Percentiles rank a stretch among this genome's conserved stretches.
phyloP scores from a whole-genome alignment of 1,140 invertebrate species.

The Leucophenga varia region DNA sequence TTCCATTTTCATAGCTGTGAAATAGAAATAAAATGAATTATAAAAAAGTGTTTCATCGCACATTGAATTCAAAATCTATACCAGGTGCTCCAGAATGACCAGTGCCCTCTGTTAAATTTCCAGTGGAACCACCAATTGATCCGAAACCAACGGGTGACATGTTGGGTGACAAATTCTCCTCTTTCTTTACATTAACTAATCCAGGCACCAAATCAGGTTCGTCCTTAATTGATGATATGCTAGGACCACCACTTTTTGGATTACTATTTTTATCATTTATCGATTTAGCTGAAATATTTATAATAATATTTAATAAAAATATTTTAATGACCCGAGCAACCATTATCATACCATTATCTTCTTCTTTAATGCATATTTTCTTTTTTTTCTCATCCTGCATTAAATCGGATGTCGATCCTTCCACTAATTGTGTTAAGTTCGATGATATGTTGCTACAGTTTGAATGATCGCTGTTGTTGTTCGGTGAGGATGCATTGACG shows the following conservation, averaged over 20 bases:
- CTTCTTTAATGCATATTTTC: slow-evolving; percentile 26
- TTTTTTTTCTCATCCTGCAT: slow-evolving; percentile 33
- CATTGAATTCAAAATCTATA: slow-evolving; percentile 3
- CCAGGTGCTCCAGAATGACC: slow-evolving; percentile 24
- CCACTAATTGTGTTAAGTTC: slow-evolving; percentile 6
- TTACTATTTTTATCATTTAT: neutral
- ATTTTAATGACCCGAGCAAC: neutral
- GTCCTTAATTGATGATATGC: slow-evolving; percentile 28
- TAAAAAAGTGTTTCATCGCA: neutral
- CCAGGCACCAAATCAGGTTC: slow-evolving; percentile 30
- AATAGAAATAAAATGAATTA: neutral
- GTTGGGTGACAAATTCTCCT: slow-evolving; percentile 38
- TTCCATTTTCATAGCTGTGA: neutral
- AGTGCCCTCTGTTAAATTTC: slow-evolving; percentile 1
- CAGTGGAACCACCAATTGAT: slow-evolving; percentile 24
- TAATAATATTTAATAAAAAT: neutral
- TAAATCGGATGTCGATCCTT: slow-evolving; percentile 13
- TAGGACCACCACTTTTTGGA: neutral
- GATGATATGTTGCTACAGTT: slow-evolving; percentile 26
- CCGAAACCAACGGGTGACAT: slow-evolving; percentile 46
- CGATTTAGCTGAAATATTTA: slow-evolving; percentile 4
- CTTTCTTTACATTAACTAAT: slow-evolving; percentile 46
- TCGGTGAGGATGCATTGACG: slow-evolving; percentile 1
- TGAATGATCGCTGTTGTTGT: slow-evolving; percentile 22
- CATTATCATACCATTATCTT: slow-evolving; percentile 28